Evolutionary conservation across 2,888 invertebrate genomes (phyloP), one percentile per base, ranked within the genome.

Genomic region (Scrobipalpa atriplicella): DNA sequence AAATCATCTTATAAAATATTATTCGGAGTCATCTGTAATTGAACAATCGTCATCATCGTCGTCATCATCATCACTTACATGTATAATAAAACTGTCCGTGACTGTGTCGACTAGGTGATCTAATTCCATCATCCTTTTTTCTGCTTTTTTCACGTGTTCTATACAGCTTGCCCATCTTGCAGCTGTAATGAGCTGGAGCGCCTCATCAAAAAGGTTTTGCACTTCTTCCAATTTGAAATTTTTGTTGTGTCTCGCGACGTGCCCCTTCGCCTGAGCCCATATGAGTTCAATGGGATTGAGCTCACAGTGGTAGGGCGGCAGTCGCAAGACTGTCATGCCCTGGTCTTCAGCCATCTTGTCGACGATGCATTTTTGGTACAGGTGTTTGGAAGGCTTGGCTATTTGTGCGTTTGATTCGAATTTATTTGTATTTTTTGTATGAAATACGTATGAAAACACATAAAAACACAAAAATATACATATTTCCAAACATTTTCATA

Each of bases 251-350:
- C 18, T n/a, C 9, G 16, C 16, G 1, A 8, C 19, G 16, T 51
- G 16, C 60, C 60, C 60, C 29, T 60, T 60, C n/a, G n/a, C n/a
- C n/a, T n/a, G n/a, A n/a, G n/a, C n/a, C 38, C 60, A 60, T n/a
- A 60, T n/a, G n/a, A 60, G 38, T 16, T 16, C 60, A 10, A 60
- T 39, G 9, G 60, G 60, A 16, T 60, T 60, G 2, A 56, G 56
- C 56, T 56, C 56, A 21, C 56, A 29, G 7, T 56, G 56, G 56
- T 56, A 29, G 2, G 60, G 60, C 9, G 60, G 16, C 38, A 60
- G 39, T 39, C 60, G 38, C 16, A 60, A 38, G 19, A 60, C 16
- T 29, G 29, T 39, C 13, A 60, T 16, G 7, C 60, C 60, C 16
- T 38, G 29, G 11, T n/a, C 16, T 36, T 60, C 36, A 13, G 60